Evolutionary conservation across 2,888 invertebrate genomes (phyloP).

Genomic region (Myathropa florea): DNA sequence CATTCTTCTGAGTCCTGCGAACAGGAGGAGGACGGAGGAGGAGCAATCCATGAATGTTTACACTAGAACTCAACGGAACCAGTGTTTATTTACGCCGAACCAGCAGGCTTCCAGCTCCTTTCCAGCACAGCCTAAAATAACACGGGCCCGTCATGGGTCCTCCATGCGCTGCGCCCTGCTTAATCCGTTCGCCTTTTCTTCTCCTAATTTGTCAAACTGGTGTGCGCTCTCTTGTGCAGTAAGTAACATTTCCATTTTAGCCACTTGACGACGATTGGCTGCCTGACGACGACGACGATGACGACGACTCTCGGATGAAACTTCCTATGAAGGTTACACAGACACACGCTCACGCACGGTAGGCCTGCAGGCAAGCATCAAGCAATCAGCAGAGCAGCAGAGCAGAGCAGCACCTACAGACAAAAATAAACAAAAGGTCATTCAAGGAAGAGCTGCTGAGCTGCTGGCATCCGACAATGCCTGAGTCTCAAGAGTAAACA

Average conservation of each 20-base stretch:
- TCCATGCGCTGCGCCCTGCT: conserved; percentile 11
- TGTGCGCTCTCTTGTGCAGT: not conserved
- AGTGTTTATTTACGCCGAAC: conserved; percentile 64
- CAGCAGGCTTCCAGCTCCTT: conserved; percentile 44
- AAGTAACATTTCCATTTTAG: conserved; percentile 61
- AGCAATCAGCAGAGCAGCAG: conserved; percentile 7
- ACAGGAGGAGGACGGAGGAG: not conserved
- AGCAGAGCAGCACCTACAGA: conserved; percentile 44
- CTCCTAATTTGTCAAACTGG: conserved; percentile 65
- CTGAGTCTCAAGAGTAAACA: conserved; percentile 56
- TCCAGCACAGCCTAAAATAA: conserved; percentile 59
- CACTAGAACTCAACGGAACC: conserved; percentile 40
- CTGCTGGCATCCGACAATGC: conserved; percentile 7
- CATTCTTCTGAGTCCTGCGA: not conserved
- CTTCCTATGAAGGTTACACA: conserved; percentile 21
- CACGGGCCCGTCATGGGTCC: conserved; percentile 43
- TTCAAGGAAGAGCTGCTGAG: conserved; percentile 43
- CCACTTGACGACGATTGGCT: conserved; percentile 64
- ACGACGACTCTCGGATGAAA: conserved; percentile 1
- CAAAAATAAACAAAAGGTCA: conserved; percentile 66
- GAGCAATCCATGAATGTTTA: conserved; percentile 36
- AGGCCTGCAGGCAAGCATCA: conserved; percentile 56
- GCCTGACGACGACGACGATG: no score
- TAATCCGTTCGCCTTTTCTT: conserved; percentile 57
- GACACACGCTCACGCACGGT: not conserved